Percentiles rank a stretch among this genome's conserved stretches.
Conservation (phyloP, 2,888 invertebrate species). For the Drosophila helvetica region DNA sequence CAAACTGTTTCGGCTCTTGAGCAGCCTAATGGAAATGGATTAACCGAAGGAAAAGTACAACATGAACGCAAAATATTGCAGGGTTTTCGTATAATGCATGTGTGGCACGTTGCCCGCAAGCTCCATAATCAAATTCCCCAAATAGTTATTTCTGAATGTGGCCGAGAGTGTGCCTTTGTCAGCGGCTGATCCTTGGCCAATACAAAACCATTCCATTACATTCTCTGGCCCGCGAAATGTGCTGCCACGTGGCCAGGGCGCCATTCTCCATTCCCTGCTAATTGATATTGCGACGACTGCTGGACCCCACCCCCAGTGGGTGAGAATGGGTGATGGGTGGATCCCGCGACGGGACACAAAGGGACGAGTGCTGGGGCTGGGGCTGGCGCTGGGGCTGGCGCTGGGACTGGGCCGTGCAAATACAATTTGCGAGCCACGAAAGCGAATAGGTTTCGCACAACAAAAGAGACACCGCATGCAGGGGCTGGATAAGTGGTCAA, state of each 20-base stretch:
- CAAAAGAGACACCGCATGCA: conserved; percentile 4
- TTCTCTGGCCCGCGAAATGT: background rate
- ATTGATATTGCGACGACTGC: background rate
- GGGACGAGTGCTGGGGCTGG: background rate
- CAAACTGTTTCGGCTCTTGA: too few species aligned
- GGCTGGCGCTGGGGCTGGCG: background rate
- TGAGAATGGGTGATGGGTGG: too few species aligned
- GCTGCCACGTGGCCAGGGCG: background rate
- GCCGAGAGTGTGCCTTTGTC: too few species aligned
- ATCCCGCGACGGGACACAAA: background rate
- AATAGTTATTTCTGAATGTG: too few species aligned
- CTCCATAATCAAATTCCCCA: too few species aligned
- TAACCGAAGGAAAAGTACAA: too few species aligned
- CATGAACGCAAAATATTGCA: too few species aligned
- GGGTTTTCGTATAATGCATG: too few species aligned
- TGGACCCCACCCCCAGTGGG: background rate
- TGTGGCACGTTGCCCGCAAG: too few species aligned
- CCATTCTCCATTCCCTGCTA: background rate
- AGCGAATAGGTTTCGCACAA: conserved; percentile 7
- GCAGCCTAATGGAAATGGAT: too few species aligned
- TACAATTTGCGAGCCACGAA: conserved; percentile 6
- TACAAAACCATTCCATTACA: too few species aligned
- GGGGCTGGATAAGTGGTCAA: background rate
- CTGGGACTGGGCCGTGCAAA: background rate
- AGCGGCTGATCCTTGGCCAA: too few species aligned